Percentiles rank a stretch among this genome's conserved stretches.
These are phyloP conservation scores for Stenopsyche tienmushanensis DNA, from an alignment of 1,140 invertebrate species.

Conservation along the genomic window DNA sequence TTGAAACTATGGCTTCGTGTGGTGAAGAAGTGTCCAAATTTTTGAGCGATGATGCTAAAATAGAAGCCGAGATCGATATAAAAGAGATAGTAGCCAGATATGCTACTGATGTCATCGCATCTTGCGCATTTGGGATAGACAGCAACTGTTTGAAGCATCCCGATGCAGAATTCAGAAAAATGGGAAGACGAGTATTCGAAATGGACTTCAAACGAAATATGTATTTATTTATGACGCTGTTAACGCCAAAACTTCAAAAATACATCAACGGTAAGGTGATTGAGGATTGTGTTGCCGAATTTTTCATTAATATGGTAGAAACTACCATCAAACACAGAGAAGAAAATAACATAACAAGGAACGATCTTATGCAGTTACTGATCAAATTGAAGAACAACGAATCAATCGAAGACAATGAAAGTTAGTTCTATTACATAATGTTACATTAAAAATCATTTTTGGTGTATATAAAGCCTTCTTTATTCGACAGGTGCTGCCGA, in stretches of 20 bases:
- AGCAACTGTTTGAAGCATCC: too few species aligned
- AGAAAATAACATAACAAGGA: conserved; percentile 52
- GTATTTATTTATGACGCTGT: conserved; percentile 31
- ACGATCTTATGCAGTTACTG: conserved; percentile 60
- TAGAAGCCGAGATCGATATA: conserved; percentile 52
- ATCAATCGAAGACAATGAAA: too few species aligned
- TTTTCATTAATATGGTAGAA: conserved; percentile 58
- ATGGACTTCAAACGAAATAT: neutral
- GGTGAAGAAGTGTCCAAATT: conserved; percentile 46
- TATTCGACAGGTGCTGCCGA: conserved; percentile 47
- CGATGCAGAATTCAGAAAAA: conserved; percentile 43
- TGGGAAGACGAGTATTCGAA: conserved; percentile 42
- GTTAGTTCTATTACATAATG: conserved; percentile 58
- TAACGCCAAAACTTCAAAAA: conserved; percentile 36
- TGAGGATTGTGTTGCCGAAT: conserved; percentile 45
- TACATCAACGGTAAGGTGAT: conserved; percentile 29
- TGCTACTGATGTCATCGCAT: conserved; percentile 45
- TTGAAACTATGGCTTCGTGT: conserved; percentile 47
- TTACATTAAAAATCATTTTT: too few species aligned
- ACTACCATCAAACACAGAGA: conserved; percentile 46
- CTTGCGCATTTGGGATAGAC: conserved; percentile 48
- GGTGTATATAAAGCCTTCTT: conserved; percentile 50
- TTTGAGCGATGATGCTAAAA: conserved; percentile 46
- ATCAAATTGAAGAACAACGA: too few species aligned
- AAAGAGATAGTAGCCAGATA: conserved; percentile 43